A percentile compares a stretch with the other conserved stretches of the same genome.
Conservation (phyloP, 2,113 vertebrate genomes). For the Synodontis membranacea region DNA sequence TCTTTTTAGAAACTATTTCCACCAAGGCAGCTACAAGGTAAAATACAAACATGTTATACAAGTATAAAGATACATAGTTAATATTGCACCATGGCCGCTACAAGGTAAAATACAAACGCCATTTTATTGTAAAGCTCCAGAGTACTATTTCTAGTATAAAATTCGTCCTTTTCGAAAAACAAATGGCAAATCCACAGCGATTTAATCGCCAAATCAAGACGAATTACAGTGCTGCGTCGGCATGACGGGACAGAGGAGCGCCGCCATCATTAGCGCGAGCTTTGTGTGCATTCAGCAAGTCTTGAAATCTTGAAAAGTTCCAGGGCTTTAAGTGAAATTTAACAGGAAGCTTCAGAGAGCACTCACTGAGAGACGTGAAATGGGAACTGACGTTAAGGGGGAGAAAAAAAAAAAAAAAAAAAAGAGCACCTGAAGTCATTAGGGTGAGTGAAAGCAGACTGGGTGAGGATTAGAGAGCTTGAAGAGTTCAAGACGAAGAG, state of each 20-base stretch:
- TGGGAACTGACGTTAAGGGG: neutral
- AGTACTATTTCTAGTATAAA: neutral
- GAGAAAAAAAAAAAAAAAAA: too few relatives aligned
- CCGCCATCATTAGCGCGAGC: neutral
- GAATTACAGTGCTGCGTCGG: conserved; percentile 31
- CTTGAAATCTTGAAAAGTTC: conserved; percentile 1
- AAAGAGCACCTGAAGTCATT: conserved; percentile 13
- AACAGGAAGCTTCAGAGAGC: conserved; percentile 8
- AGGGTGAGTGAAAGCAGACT: conserved; percentile 7
- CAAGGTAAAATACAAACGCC: neutral
- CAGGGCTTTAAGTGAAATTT: neutral
- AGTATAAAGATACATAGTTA: neutral
- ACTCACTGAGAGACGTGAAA: neutral
- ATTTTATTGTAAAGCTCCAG: neutral
- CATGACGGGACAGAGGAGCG: neutral
- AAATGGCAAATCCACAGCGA: conserved; percentile 39
- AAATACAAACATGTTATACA: too few relatives aligned
- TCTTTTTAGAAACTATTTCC: too few relatives aligned
- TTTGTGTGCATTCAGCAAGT: conserved; percentile 22
- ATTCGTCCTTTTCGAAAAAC: conserved; percentile 59
- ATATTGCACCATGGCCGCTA: neutral
- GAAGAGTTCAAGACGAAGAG: neutral
- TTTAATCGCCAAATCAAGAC: conserved; percentile 51
- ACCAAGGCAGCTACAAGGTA: too few relatives aligned
- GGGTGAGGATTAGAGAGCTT: neutral